Evolutionary conservation across 2,888 invertebrate genomes (phyloP).

Genomic region (Pomacea canaliculata): DNA sequence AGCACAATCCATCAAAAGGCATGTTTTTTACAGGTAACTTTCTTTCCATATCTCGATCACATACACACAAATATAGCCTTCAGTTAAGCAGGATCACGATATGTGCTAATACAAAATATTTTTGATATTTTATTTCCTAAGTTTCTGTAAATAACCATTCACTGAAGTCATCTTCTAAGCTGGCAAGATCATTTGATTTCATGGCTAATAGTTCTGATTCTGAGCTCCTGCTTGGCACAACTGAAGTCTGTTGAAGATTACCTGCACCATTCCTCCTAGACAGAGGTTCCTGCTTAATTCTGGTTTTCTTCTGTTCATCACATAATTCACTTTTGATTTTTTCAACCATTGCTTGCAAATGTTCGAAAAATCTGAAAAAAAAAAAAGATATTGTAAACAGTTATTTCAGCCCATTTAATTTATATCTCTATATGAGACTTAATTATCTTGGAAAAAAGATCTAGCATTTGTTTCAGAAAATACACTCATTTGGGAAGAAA

Average conservation of each 20-base stretch:
- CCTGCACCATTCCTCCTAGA: too few relatives aligned
- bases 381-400: neutral
- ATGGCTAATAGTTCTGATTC: too few relatives aligned
- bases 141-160: slow-evolving; percentile 19
- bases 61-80: too few relatives aligned
- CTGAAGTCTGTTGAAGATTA: neutral
- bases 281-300: neutral
- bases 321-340: slow-evolving; percentile 2
- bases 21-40: too few relatives aligned
- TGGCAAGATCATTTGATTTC: neutral
- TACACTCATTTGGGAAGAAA: too few relatives aligned
- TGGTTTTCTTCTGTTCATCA: slow-evolving; percentile 3
- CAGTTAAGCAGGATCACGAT: too few relatives aligned
- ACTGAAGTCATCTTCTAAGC: slow-evolving; percentile 10
- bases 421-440: neutral
- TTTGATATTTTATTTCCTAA: neutral
- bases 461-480: too few relatives aligned
- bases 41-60: too few relatives aligned
- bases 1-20: too few relatives aligned
- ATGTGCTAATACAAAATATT: too few relatives aligned
- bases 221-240: too few relatives aligned
- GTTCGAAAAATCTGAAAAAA: slow-evolving; percentile 29
- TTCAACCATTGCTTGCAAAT: slow-evolving; percentile 27
- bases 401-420: neutral
- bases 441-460: too few relatives aligned